Evolutionary conservation across 2,888 invertebrate species (phyloP), one percentile per base, ranked within the genome.

Genomic region (Taenaris catops): DNA sequence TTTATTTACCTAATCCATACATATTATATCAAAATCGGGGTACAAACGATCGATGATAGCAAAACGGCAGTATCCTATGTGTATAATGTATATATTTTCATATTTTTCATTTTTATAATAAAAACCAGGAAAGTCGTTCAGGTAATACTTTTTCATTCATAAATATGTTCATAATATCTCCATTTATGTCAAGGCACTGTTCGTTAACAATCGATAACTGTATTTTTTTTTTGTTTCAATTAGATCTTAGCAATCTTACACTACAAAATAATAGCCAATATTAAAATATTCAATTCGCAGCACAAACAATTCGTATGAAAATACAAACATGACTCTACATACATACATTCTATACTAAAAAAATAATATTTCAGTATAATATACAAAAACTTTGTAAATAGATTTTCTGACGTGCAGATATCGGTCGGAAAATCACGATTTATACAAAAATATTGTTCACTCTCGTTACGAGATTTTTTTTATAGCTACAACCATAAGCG

Each of bases 191-290:
- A 81, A 84, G 83, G 83, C 83, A 84, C 83, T 83, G 81, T 70
- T 72, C 65, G 62, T 65, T 66, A 76, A 74, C 69, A 74, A 79
- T 75, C 71, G 73, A 72, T 74, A 74, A 76, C 68, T 67, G 75
- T 65, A 57, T 63, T 56, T 64, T 68, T n/a, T 61, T 57, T 64
- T 69, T 68, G 62, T 63, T 68, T 60, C 48, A 56, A 63, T 75
- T 72, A 72, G 72, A 69, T 65, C 72, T 68, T 72, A 70, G 55
- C 56, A 60, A 24, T 57, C 73, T 72, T 79, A 80, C 52, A 58
- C 75, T 83, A 78, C 64, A 69, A n/a, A n/a, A 65, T 74, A 81
- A 80, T 81, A 83, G 83, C 84, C 83, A 78, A 80, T 81, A 78
- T 71, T 75, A 75, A 78, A 80, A 81, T 83, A 80, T 75, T 72